Percentiles rank a stretch among this genome's conserved stretches.
phyloP scores from a whole-genome alignment of 2,113 vertebrate species.

The Cynopterus brachyotis region DNA sequence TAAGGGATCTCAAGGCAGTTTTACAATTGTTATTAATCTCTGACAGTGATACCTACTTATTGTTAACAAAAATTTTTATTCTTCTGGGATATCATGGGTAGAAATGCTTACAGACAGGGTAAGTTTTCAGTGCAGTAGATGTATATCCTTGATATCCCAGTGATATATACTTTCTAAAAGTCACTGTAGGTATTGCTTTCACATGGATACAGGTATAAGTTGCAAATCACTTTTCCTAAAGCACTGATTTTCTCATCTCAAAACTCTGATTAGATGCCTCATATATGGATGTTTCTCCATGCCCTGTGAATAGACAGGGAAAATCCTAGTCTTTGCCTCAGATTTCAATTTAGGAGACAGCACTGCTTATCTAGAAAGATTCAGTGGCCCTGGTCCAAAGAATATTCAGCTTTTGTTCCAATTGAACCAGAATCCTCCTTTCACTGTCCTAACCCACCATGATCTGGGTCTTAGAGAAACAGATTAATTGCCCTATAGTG shows the following conservation, averaged over 20 bases:
- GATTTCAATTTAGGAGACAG: not conserved
- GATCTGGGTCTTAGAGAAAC: not conserved
- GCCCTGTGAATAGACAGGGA: not conserved
- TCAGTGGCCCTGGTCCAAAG: not conserved
- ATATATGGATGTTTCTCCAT: not conserved
- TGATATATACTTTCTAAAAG: not conserved
- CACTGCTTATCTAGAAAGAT: not conserved
- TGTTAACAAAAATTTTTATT: not conserved
- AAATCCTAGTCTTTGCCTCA: not conserved
- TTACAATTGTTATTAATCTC: not conserved
- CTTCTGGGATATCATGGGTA: not conserved
- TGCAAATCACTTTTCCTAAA: not conserved
- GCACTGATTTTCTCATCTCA: not conserved
- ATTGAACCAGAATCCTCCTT: not conserved
- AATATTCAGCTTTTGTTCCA: not conserved
- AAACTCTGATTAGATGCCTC: not conserved
- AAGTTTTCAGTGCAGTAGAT: not conserved
- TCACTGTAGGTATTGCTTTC: not conserved
- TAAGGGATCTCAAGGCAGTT: not conserved
- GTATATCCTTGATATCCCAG: not conserved
- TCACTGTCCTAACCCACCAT: not conserved
- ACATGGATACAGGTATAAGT: not conserved
- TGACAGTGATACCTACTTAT: not conserved
- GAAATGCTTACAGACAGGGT: not conserved
- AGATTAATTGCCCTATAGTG: not conserved